Conservation (phyloP, 2,888 invertebrate genomes). For the Campaea margaritaria region DNA sequence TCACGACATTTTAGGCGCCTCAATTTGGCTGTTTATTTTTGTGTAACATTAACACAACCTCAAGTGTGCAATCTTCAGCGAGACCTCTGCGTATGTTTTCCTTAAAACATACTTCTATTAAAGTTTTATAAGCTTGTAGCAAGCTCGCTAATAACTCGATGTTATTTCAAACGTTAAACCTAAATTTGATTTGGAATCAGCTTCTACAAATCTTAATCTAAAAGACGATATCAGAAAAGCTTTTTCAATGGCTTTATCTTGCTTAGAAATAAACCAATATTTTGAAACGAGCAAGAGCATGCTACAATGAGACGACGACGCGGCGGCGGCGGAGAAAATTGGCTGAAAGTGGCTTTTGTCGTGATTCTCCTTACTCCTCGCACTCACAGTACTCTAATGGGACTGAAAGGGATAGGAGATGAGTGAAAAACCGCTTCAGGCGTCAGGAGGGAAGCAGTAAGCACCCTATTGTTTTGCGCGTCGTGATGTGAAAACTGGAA, state of each 20-base stretch:
- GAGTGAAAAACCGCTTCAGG: constrained; percentile 76
- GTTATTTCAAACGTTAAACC: no score
- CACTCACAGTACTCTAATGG: constrained; percentile 43
- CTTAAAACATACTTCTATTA: no score
- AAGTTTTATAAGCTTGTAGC: no score
- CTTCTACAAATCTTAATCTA: no score
- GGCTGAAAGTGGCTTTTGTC: constrained; percentile 79
- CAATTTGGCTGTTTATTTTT: neutral
- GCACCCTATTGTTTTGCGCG: constrained; percentile 82
- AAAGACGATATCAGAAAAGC: no score
- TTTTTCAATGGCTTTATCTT: neutral
- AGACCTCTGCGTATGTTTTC: no score
- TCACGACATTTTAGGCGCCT: constrained; percentile 32
- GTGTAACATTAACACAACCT: neutral
- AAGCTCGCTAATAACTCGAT: no score
- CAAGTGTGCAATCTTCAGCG: no score
- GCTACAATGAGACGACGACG: constrained; percentile 63
- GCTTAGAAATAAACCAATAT: constrained; percentile 60
- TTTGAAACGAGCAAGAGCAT: constrained; percentile 50
- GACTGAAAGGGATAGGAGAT: constrained; percentile 57
- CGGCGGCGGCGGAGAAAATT: constrained; percentile 76
- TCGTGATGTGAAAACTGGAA: constrained; percentile 70
- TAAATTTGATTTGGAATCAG: no score
- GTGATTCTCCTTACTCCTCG: constrained; percentile 55
- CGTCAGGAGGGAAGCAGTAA: constrained; percentile 76